Base-by-base conservation (phyloP, 1,140 invertebrate genomes). In the Pinna nobilis region DNA sequence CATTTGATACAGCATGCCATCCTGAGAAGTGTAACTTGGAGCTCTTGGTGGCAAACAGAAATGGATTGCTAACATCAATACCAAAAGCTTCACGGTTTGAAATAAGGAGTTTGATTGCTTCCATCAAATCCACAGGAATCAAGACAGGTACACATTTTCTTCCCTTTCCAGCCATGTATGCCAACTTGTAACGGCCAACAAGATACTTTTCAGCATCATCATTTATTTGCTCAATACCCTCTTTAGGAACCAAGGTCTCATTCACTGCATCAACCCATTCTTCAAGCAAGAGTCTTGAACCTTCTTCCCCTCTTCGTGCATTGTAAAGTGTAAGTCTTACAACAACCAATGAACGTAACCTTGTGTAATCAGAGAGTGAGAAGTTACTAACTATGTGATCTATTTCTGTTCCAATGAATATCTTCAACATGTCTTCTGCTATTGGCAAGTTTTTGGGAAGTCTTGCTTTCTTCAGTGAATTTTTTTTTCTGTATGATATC, bases 201-300 rank as follows among this genome's bases (percentile, higher is more conserved):
- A 77, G 51, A 60, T 53, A 74, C 23, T 77, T 50, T 49, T 77
- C 76, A 49, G 70, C 76, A 49, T 65, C 55, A 65, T 77, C 76
- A 30, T 61, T 32, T 51, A 72, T 68, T 33, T 55, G 68, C 57
- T 77, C 65, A 25, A 70, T 49, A 25, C 25, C 20, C 35, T 73
- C 41, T 37, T 61, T 2, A 55, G 70, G 70, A 20, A 65, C 20
- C 76, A 57, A 77, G n/a, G 60, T 53, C 2, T 33, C 35, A 57
- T 60, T 66, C 15, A 37, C 30, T 15, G 70, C 75, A 63, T 68
- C 70, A 55, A 51, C 35, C 68, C 41, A 76, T 25, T 76, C 51
- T 59, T 60, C n/a, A 25, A 61, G 23, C 37, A 67, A 39, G 13
- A 71, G 55, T 37, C 69, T 67, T 11, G 55, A 60, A 28, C 28